Evolutionary conservation across 2,797 vertebrate species (phyloP).

Genomic region (Otolemur crassicaudatus): DNA sequence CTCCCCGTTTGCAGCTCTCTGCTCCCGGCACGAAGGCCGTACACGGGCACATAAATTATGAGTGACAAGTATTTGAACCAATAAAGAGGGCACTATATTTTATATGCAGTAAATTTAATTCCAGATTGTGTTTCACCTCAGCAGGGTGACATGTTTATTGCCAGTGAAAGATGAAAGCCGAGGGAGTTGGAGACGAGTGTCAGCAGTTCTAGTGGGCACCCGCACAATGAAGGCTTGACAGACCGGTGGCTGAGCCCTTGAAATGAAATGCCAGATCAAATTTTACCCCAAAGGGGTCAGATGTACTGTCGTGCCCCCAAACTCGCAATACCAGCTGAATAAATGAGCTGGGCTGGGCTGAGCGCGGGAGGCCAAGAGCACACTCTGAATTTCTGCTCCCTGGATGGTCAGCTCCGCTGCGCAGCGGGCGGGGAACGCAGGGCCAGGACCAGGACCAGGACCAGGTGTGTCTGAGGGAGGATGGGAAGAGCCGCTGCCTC

Average conservation of each 20-base stretch:
- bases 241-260: constrained; percentile 88
- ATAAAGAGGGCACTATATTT: constrained; percentile 99
- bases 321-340: constrained; percentile 87
- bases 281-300: constrained; percentile 90
- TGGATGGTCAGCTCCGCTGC: background rate
- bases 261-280: constrained; percentile 93
- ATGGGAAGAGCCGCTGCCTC: constrained; percentile 61
- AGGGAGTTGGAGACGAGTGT: constrained; percentile 90
- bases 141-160: constrained; percentile 98
- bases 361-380: constrained; percentile 75
- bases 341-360: constrained; percentile 86
- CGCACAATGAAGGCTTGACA: constrained; percentile 91
- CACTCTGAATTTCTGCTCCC: constrained; percentile 78
- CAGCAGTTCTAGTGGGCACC: constrained; percentile 92
- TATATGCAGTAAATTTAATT: constrained; percentile 99
- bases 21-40: constrained; percentile 90
- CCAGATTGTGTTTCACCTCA: constrained; percentile 95
- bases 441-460: constrained; percentile 59
- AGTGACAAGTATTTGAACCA: constrained; percentile 98
- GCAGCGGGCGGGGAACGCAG: constrained; percentile 17
- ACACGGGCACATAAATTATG: constrained; percentile 97
- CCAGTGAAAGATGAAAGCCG: constrained; percentile 92
- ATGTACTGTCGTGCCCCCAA: constrained; percentile 88
- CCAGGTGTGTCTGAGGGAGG: constrained; percentile 53
- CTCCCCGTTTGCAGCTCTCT: constrained; percentile 74